Percentiles rank a stretch among this genome's conserved stretches.
These are phyloP conservation scores for Raphicerus campestris DNA, from an alignment of 2,113 vertebrate species.

Conservation along the genomic window DNA sequence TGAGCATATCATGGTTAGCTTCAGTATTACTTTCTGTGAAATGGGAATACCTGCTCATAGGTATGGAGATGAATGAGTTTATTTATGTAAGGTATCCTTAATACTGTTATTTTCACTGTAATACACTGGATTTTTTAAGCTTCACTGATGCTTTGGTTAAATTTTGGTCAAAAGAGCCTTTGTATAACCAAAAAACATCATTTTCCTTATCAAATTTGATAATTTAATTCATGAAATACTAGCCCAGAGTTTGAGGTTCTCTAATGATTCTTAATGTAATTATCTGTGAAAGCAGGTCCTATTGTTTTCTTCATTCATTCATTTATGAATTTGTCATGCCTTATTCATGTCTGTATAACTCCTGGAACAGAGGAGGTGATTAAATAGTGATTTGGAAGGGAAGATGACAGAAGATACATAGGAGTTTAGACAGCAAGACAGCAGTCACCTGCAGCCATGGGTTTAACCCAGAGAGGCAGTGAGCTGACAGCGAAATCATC, in stretches of 20 bases:
- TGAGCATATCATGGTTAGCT: neutral
- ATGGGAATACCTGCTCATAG: neutral
- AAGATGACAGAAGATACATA: no score
- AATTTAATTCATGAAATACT: neutral
- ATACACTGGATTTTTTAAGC: neutral
- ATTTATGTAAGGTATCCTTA: neutral
- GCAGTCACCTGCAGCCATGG: neutral
- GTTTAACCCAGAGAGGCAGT: neutral
- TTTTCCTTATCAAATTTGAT: neutral
- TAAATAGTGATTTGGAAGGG: neutral
- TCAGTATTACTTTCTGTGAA: neutral
- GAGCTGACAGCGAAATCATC: neutral
- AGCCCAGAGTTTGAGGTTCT: neutral
- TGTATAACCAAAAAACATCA: neutral
- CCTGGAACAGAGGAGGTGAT: neutral
- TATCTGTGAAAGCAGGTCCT: neutral
- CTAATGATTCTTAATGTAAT: neutral
- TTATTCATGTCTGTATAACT: neutral
- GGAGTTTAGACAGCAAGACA: neutral
- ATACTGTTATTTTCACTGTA: neutral
- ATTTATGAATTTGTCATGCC: neutral
- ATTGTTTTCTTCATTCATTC: neutral
- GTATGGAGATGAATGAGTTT: neutral
- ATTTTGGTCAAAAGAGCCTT: neutral
- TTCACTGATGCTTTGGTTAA: neutral